phyloP scores from a whole-genome alignment of 2,113 vertebrate genomes.

The Oryzias celebensis region DNA sequence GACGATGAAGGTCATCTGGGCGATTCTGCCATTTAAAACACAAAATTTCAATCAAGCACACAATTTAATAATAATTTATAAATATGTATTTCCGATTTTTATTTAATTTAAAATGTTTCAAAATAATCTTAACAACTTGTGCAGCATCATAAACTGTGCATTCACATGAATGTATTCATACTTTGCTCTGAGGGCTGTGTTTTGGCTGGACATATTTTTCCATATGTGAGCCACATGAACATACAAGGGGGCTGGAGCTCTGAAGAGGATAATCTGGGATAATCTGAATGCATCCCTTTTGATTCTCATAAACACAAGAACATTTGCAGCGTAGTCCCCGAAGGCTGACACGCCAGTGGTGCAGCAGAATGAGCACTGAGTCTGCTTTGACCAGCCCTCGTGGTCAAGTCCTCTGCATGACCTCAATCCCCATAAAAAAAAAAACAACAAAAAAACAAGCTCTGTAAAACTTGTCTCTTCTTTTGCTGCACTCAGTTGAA shows the following conservation, averaged over 20 bases:
- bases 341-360: conserved; percentile 38
- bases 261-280: conserved; percentile 49
- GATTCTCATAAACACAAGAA: conserved; percentile 22
- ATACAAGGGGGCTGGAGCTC: conserved; percentile 31
- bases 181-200: neutral
- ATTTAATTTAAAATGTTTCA: too few species aligned
- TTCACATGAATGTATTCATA: too few species aligned
- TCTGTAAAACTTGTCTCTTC: conserved; percentile 3
- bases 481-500: conserved; percentile 20
- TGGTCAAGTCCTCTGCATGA: conserved; percentile 49
- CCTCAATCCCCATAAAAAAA: conserved; percentile 34
- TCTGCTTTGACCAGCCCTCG: conserved; percentile 51
- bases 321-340: conserved; percentile 13
- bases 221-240: conserved; percentile 13
- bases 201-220: conserved; percentile 1
- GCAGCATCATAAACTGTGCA: too few species aligned
- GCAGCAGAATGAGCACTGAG: conserved; percentile 46
- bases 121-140: too few species aligned
- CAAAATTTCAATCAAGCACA: too few species aligned
- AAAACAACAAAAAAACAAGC: conserved; percentile 29
- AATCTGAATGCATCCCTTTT: conserved; percentile 39
- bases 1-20: too few species aligned
- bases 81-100: too few species aligned
- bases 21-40: too few species aligned
- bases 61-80: too few species aligned